phyloP scores from a whole-genome alignment of 2,888 invertebrate genomes.

The Anticlea derivata region DNA sequence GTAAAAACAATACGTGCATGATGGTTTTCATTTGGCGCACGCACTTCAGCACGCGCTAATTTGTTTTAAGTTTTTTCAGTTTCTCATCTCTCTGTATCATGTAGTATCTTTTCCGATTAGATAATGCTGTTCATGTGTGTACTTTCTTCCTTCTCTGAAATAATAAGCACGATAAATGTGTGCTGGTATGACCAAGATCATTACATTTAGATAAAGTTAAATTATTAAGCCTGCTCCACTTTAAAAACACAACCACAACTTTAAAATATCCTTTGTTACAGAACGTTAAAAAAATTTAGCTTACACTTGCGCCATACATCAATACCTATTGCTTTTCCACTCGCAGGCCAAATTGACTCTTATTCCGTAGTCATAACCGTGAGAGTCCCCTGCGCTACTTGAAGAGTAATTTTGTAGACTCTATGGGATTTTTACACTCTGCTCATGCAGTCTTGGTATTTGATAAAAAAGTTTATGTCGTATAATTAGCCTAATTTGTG shows the following conservation, averaged over 20 bases:
- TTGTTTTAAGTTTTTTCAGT: too few relatives aligned
- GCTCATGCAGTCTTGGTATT: conserved; percentile 50
- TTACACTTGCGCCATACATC: conserved; percentile 63
- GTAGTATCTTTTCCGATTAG: too few relatives aligned
- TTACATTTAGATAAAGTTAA: too few relatives aligned
- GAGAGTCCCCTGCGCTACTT: conserved; percentile 46
- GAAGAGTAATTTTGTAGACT: conserved; percentile 75
- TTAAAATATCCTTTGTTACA: conserved; percentile 20
- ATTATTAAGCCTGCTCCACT: too few relatives aligned
- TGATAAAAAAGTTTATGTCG: conserved; percentile 18
- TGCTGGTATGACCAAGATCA: too few relatives aligned
- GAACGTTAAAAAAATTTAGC: conserved; percentile 40
- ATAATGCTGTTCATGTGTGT: too few relatives aligned
- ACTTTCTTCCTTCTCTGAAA: too few relatives aligned
- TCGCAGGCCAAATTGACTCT: conserved; percentile 47
- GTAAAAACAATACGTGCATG: too few relatives aligned
- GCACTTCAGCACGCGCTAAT: too few relatives aligned
- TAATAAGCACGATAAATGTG: too few relatives aligned
- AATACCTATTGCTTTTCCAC: conserved; percentile 50
- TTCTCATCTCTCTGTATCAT: too few relatives aligned
- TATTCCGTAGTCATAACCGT: conserved; percentile 54
- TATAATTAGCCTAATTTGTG: conserved; percentile 20
- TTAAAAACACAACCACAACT: not conserved
- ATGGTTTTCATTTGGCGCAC: too few relatives aligned
- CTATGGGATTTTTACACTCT: conserved; percentile 70